Conservation (phyloP, 2,888 invertebrate genomes). For the Perithous albicinctus region DNA sequence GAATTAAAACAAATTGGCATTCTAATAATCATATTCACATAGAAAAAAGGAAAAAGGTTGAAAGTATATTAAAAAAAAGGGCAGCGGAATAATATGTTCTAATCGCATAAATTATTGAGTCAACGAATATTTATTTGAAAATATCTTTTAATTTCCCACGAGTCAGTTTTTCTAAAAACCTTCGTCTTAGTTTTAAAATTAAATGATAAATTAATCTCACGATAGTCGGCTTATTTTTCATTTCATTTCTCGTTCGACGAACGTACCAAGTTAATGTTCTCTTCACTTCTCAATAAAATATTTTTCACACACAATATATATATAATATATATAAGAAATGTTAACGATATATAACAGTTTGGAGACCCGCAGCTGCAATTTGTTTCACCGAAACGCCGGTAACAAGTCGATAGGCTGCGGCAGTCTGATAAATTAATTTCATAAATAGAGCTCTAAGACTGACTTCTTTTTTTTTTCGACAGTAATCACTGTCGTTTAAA, state of each 20-base stretch:
- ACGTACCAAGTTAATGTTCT: too few relatives aligned
- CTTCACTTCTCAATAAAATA: too few relatives aligned
- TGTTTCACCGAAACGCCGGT: slow-evolving; percentile 35
- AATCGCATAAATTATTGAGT: not conserved
- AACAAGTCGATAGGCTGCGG: slow-evolving; percentile 29
- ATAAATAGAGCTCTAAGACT: slow-evolving; percentile 58
- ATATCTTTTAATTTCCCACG: not conserved
- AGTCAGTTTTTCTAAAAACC: too few relatives aligned
- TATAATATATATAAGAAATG: not conserved
- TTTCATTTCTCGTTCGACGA: too few relatives aligned
- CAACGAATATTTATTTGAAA: slow-evolving; percentile 3
- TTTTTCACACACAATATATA: not conserved
- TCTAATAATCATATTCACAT: too few relatives aligned
- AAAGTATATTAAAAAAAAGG: not conserved
- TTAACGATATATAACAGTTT: not conserved
- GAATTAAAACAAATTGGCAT: too few relatives aligned
- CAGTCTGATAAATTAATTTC: slow-evolving; percentile 52
- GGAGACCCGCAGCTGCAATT: slow-evolving; percentile 28
- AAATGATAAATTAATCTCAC: not conserved
- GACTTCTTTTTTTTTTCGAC: slow-evolving; percentile 27
- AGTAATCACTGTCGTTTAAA: slow-evolving; percentile 22
- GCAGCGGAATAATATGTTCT: not conserved
- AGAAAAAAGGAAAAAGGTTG: not conserved
- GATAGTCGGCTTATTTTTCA: too few relatives aligned
- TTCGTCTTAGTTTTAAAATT: too few relatives aligned